These are phyloP conservation scores for Linurgus olivaceus DNA, from an alignment of 2,797 vertebrate genomes.

Conservation along the genomic window DNA sequence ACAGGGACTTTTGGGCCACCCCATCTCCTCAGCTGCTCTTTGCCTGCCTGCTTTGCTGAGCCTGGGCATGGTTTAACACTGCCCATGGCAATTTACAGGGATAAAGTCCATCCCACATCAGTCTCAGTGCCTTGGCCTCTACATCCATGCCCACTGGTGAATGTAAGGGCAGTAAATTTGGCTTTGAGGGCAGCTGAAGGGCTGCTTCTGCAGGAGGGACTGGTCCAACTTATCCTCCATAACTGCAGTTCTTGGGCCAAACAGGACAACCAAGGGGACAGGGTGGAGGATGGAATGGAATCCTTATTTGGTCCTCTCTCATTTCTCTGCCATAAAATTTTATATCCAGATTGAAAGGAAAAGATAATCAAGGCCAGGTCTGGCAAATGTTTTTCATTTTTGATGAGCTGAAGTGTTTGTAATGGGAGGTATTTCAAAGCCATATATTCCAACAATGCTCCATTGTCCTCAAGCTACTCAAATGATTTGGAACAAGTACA, in stretches of 20 bases:
- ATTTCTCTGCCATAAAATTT: background rate
- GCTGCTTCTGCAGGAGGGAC: background rate
- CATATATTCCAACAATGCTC: background rate
- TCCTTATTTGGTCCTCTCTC: background rate
- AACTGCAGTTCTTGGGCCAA: background rate
- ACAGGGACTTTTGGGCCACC: background rate
- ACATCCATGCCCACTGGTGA: background rate
- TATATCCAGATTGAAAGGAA: background rate
- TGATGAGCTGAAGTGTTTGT: background rate
- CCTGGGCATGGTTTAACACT: rapidly evolving
- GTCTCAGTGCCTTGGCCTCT: background rate
- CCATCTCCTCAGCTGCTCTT: background rate
- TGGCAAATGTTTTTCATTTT: background rate
- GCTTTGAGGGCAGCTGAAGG: background rate
- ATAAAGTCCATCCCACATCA: background rate
- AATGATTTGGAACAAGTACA: background rate
- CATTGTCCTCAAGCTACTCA: background rate
- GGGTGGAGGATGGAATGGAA: background rate
- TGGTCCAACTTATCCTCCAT: background rate
- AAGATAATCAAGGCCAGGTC: background rate
- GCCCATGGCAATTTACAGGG: rapidly evolving
- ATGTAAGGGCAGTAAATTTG: background rate
- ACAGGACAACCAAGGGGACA: background rate
- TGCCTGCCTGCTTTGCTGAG: background rate
- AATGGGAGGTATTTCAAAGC: background rate